Percentiles rank a stretch among this genome's conserved stretches.
phyloP scores from a whole-genome alignment of 2,797 vertebrate genomes.

The Sorex maritimensis region DNA sequence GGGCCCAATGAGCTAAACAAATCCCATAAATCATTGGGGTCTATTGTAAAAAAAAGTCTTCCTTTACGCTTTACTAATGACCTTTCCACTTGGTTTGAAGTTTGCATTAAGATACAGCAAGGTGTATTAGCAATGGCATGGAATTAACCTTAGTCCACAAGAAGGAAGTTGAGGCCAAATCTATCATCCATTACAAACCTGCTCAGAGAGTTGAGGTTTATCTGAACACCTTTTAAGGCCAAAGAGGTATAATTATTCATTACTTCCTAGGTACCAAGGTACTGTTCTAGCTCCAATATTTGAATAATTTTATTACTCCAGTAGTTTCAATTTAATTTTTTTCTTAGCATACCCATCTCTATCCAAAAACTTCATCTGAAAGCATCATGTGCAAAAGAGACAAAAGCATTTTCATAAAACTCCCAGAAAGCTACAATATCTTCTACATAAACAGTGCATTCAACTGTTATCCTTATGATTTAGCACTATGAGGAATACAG shows the following conservation, averaged over 20 bases:
- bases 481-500: background rate
- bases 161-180: background rate
- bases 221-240: background rate
- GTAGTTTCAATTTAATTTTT: background rate
- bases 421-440: background rate
- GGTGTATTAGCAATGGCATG: background rate
- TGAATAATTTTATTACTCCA: background rate
- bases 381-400: background rate
- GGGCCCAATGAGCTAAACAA: background rate
- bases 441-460: background rate
- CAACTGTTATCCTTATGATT: background rate
- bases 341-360: background rate
- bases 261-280: background rate
- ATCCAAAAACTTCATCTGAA: background rate
- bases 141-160: background rate
- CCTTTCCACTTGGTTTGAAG: slow-evolving; percentile 33
- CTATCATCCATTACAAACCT: background rate
- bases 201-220: background rate
- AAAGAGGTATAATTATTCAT: background rate
- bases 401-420: background rate
- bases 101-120: background rate
- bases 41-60: background rate
- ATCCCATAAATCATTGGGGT: background rate
- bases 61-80: slow-evolving; percentile 15
- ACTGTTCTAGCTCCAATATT: background rate